Evolutionary conservation across 1,140 invertebrate genomes (phyloP).

Genomic region (Anagrus nilaparvatae): DNA sequence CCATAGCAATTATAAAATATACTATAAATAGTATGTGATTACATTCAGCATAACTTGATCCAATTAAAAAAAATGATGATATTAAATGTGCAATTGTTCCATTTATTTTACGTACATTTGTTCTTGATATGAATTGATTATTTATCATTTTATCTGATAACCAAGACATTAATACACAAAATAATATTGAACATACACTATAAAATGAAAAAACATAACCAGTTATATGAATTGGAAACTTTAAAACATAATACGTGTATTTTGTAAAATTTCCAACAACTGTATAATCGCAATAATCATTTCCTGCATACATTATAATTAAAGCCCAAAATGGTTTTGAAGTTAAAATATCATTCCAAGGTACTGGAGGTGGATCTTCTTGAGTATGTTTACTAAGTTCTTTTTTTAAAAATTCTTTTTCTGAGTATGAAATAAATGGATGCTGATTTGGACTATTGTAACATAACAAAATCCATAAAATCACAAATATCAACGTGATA

Average conservation of each 20-base stretch:
- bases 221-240: slow-evolving; percentile 67
- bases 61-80: slow-evolving; percentile 66
- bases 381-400: slow-evolving; percentile 46
- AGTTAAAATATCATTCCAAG: slow-evolving; percentile 62
- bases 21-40: slow-evolving; percentile 50
- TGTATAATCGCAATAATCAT: slow-evolving; percentile 92
- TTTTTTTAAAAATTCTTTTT: slow-evolving; percentile 22
- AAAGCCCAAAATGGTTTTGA: slow-evolving; percentile 68
- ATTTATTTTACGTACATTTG: slow-evolving; percentile 58
- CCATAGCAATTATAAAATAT: slow-evolving; percentile 46
- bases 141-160: slow-evolving; percentile 57
- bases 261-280: slow-evolving; percentile 85
- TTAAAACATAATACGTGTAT: slow-evolving; percentile 80
- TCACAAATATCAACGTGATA: slow-evolving; percentile 60
- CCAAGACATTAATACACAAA: slow-evolving; percentile 53
- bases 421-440: slow-evolving; percentile 63
- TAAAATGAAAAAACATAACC: slow-evolving; percentile 57
- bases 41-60: slow-evolving; percentile 71
- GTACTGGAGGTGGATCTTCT: slow-evolving; percentile 48
- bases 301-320: slow-evolving; percentile 62
- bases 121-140: slow-evolving; percentile 46
- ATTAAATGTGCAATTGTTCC: slow-evolving; percentile 60
- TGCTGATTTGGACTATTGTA: slow-evolving; percentile 69
- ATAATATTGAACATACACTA: slow-evolving; percentile 62
- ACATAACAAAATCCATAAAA: slow-evolving; percentile 59